Percentiles rank a stretch among this genome's conserved stretches.
These are phyloP conservation scores for Hirtodrosophila histrioides DNA, from an alignment of 2,888 invertebrate species.

Conservation along the genomic window DNA sequence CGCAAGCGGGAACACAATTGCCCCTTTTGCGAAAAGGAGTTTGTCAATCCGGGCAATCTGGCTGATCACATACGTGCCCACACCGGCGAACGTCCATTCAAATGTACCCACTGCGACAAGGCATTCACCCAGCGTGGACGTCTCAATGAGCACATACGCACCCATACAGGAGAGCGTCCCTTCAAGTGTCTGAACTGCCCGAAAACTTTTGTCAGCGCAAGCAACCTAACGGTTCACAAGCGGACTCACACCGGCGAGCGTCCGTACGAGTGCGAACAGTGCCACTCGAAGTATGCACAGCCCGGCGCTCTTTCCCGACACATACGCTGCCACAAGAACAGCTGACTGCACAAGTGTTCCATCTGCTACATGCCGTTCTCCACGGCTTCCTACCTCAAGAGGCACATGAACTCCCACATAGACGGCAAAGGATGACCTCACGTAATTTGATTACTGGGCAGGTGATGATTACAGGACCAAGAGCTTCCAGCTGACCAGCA, in stretches of 20 bases:
- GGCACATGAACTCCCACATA: constrained; percentile 23
- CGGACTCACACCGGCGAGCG: constrained; percentile 34
- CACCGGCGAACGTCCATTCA: constrained; percentile 85
- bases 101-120: constrained; percentile 86
- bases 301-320: constrained; percentile 34
- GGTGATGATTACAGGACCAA: too few species aligned
- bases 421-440: too few species aligned
- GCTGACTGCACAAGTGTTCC: constrained; percentile 25
- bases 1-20: constrained; percentile 31
- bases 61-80: constrained; percentile 86
- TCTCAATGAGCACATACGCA: constrained; percentile 85
- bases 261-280: constrained; percentile 34
- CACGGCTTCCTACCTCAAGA: constrained; percentile 24
- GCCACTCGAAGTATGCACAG: constrained; percentile 37
- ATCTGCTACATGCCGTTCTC: constrained; percentile 29
- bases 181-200: constrained; percentile 86
- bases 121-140: constrained; percentile 86
- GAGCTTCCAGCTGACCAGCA: too few species aligned
- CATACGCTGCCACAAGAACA: constrained; percentile 17
- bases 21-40: constrained; percentile 28
- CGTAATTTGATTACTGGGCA: too few species aligned
- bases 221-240: constrained; percentile 35
- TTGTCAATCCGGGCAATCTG: constrained; percentile 79
- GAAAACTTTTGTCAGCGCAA: constrained; percentile 58
- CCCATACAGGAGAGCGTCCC: constrained; percentile 85